Conservation (phyloP, 2,113 vertebrate species). For the Neofelis nebulosa region DNA sequence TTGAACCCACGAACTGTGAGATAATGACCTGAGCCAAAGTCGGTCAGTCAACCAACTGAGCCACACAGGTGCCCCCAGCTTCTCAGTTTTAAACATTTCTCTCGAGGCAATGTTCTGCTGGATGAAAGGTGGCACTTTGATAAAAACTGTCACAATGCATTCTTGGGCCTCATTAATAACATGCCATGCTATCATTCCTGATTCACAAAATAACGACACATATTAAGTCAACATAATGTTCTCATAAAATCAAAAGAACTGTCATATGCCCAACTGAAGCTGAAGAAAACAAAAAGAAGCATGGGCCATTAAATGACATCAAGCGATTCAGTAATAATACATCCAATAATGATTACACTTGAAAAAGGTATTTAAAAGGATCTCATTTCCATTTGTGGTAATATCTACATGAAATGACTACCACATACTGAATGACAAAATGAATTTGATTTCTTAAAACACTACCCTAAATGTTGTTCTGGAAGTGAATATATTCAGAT, state of each 20-base stretch:
- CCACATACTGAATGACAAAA: not conserved
- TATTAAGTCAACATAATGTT: not conserved
- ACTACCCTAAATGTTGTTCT: not conserved
- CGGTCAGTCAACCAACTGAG: too few species aligned
- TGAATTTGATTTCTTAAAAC: not conserved
- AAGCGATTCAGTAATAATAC: not conserved
- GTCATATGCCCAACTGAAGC: not conserved
- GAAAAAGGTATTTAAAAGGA: not conserved
- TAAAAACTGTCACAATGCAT: not conserved
- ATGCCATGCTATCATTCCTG: not conserved
- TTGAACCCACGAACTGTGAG: too few species aligned
- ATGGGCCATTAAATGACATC: not conserved
- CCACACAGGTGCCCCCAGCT: too few species aligned
- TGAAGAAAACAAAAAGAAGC: not conserved
- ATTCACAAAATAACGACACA: not conserved
- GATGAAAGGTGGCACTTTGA: not conserved
- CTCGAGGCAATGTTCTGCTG: not conserved
- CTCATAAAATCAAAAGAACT: not conserved
- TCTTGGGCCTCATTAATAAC: not conserved
- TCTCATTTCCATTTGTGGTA: not conserved
- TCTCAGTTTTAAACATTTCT: not conserved
- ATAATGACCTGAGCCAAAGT: too few species aligned
- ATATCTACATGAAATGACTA: not conserved
- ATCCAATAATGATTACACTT: not conserved
- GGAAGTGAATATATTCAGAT: not conserved